phyloP scores from a whole-genome alignment of 2,888 invertebrate species.

The Tribolium freemani region DNA sequence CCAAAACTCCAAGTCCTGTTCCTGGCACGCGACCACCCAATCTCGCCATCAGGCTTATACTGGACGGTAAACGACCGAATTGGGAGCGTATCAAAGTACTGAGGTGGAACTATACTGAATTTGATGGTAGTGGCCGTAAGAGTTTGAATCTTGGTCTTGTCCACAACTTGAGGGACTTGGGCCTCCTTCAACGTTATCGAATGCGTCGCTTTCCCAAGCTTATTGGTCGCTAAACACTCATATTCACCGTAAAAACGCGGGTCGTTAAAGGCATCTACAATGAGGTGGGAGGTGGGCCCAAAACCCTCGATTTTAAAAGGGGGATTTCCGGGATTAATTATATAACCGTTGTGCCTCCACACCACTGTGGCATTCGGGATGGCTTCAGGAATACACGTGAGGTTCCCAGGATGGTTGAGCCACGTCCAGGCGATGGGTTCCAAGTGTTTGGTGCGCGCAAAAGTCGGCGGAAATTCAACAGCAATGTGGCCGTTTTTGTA shows the following conservation, averaged over 20 bases:
- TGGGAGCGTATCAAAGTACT: slow-evolving; percentile 82
- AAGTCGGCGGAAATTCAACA: slow-evolving; percentile 86
- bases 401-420: slow-evolving; percentile 84
- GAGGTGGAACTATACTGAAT: slow-evolving; percentile 83
- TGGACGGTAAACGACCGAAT: slow-evolving; percentile 81
- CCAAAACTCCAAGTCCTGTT: slow-evolving; percentile 86
- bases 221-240: slow-evolving; percentile 86
- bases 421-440: slow-evolving; percentile 87
- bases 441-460: slow-evolving; percentile 78
- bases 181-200: slow-evolving; percentile 83
- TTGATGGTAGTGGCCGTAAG: slow-evolving; percentile 88
- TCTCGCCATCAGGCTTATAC: slow-evolving; percentile 78
- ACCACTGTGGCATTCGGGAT: slow-evolving; percentile 93
- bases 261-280: slow-evolving; percentile 77
- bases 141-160: slow-evolving; percentile 77
- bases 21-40: slow-evolving; percentile 76
- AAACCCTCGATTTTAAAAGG: slow-evolving; percentile 62
- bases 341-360: slow-evolving; percentile 76
- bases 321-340: slow-evolving; percentile 49
- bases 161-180: slow-evolving; percentile 76
- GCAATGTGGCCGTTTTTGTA: slow-evolving; percentile 86
- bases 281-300: slow-evolving; percentile 81
- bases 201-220: slow-evolving; percentile 78
- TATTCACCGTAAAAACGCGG: slow-evolving; percentile 79
- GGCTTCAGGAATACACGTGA: slow-evolving; percentile 88